Percentiles rank a stretch among this genome's conserved stretches.
Evolutionary conservation across 1,140 invertebrate species (phyloP).

Genomic region (Alviniconcha marisindica): DNA sequence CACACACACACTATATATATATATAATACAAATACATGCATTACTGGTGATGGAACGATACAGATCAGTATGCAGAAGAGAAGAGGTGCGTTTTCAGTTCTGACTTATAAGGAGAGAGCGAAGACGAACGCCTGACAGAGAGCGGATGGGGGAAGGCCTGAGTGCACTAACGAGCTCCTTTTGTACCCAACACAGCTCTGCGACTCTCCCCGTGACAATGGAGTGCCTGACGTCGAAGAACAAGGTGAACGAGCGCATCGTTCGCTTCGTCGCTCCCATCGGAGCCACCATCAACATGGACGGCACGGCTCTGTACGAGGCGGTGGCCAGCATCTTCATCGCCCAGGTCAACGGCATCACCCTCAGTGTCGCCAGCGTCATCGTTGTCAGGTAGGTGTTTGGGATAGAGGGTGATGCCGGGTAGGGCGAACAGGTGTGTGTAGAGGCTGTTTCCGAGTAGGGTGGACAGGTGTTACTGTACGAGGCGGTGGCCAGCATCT

Average conservation of each 20-base stretch:
- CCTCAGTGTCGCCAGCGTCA: slow-evolving; percentile 86
- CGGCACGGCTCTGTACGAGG: slow-evolving; percentile 96
- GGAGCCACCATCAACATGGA: slow-evolving; percentile 94
- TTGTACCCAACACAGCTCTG: slow-evolving; percentile 76
- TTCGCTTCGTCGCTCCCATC: slow-evolving; percentile 73
- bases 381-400: slow-evolving; percentile 87
- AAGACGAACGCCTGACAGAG: no score
- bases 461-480: slow-evolving; percentile 86
- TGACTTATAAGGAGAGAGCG: no score
- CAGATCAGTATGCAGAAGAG: no score
- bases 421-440: no score
- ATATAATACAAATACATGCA: no score
- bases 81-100: no score
- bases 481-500: slow-evolving; percentile 95
- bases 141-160: no score
- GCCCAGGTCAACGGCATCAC: slow-evolving; percentile 88
- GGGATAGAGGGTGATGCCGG: slow-evolving; percentile 82
- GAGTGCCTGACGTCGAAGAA: slow-evolving; percentile 92
- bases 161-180: no score
- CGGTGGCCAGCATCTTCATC: slow-evolving; percentile 95
- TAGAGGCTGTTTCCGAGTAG: no score
- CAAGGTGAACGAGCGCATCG: slow-evolving; percentile 86
- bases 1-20: no score
- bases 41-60: no score
- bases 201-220: slow-evolving; percentile 82